A percentile compares a stretch with the other conserved stretches of the same genome.
Conservation (phyloP, 2,797 vertebrate species). For the Alca torda region DNA sequence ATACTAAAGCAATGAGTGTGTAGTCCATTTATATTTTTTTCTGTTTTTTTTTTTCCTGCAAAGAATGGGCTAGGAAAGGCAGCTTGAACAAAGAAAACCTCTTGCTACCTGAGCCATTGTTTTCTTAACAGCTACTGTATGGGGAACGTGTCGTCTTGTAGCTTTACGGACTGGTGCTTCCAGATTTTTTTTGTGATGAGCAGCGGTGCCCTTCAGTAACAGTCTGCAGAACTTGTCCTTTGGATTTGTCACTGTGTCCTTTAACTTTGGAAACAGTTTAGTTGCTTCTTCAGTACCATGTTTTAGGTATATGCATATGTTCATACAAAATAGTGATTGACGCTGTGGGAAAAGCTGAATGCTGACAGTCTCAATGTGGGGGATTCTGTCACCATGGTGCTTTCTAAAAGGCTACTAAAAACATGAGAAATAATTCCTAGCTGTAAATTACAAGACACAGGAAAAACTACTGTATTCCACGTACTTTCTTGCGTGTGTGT, state of each 20-base stretch:
- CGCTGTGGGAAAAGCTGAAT: neutral
- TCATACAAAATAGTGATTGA: neutral
- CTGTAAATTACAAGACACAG: constrained; percentile 22
- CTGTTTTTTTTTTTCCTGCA: neutral
- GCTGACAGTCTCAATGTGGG: neutral
- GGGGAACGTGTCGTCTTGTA: neutral
- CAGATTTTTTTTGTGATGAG: neutral
- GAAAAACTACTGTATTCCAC: constrained; percentile 53
- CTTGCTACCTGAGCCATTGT: constrained; percentile 64
- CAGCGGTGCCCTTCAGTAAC: neutral
- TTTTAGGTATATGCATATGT: neutral
- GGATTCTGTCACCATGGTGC: neutral
- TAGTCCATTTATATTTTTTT: neutral
- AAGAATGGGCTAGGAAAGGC: constrained; percentile 31
- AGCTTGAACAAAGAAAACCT: constrained; percentile 33
- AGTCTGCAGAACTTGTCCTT: neutral
- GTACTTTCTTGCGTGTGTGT: neutral
- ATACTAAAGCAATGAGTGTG: neutral
- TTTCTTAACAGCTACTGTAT: constrained; percentile 46
- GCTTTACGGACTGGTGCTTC: neutral
- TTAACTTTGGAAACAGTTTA: neutral
- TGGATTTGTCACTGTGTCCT: neutral
- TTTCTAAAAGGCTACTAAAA: constrained; percentile 13
- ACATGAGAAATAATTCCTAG: neutral
- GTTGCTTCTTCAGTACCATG: neutral